Conservation (phyloP, 2,113 vertebrate genomes). For the Lagenorhynchus albirostris region DNA sequence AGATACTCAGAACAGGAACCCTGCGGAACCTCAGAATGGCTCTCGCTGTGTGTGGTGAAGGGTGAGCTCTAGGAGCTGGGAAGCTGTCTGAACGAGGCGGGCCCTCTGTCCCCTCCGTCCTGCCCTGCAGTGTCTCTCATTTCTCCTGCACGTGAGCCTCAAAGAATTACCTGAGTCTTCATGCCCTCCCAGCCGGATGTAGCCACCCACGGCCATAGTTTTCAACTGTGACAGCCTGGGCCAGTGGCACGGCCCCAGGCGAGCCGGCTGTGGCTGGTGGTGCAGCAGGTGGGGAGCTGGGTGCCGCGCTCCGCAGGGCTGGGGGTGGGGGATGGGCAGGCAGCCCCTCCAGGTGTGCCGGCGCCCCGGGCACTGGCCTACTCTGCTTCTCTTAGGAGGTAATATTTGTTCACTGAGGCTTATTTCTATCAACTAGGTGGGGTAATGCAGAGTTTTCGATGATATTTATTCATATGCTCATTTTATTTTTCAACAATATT, state of each 20-base stretch:
- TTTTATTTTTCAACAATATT: no score
- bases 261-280: fast-evolving
- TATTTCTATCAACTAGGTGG: background rate
- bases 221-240: background rate
- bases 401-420: no score
- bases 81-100: fast-evolving
- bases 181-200: background rate
- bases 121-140: background rate
- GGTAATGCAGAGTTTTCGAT: background rate
- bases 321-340: background rate
- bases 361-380: fast-evolving
- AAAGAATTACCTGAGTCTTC: background rate
- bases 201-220: no score
- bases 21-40: background rate
- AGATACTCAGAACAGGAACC: no score
- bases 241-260: background rate
- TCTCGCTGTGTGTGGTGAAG: fast-evolving
- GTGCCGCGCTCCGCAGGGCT: no score
- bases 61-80: fast-evolving
- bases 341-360: background rate
- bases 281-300: background rate
- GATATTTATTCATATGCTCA: background rate
- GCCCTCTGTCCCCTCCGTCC: background rate
- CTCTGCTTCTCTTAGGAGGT: background rate
- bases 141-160: background rate